A percentile compares a stretch with the other conserved stretches of the same genome.
phyloP scores from a whole-genome alignment of 2,888 invertebrate species.

The Choreutis nemorana region DNA sequence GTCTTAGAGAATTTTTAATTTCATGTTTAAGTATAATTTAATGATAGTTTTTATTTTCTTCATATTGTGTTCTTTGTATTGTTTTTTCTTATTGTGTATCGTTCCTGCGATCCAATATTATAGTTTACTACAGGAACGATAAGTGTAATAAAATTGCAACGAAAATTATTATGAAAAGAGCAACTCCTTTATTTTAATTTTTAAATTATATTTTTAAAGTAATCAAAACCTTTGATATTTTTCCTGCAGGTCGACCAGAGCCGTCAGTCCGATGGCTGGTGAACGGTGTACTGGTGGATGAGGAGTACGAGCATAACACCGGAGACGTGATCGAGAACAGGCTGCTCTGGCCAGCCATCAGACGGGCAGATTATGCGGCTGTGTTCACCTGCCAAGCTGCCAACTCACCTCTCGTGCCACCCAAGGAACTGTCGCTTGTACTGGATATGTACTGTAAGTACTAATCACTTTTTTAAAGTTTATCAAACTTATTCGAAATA shows the following conservation, averaged over 20 bases:
- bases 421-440: conserved; percentile 77
- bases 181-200: no score
- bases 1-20: no score
- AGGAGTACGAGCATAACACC: conserved; percentile 83
- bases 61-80: no score
- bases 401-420: conserved; percentile 84
- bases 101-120: no score
- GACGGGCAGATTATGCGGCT: conserved; percentile 82
- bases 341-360: conserved; percentile 76
- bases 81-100: no score
- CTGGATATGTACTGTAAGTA: conserved; percentile 84
- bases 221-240: no score
- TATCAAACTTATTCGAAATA: background rate
- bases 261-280: conserved; percentile 85
- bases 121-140: no score
- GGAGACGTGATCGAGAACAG: conserved; percentile 89
- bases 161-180: no score
- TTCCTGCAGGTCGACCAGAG: conserved; percentile 75
- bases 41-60: no score
- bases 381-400: conserved; percentile 88
- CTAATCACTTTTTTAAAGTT: background rate
- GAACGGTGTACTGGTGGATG: conserved; percentile 81
- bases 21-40: no score
- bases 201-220: no score
- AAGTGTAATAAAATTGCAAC: no score